These are phyloP conservation scores for Epirrhoe alternata DNA, from an alignment of 2,888 invertebrate species.

Conservation along the genomic window DNA sequence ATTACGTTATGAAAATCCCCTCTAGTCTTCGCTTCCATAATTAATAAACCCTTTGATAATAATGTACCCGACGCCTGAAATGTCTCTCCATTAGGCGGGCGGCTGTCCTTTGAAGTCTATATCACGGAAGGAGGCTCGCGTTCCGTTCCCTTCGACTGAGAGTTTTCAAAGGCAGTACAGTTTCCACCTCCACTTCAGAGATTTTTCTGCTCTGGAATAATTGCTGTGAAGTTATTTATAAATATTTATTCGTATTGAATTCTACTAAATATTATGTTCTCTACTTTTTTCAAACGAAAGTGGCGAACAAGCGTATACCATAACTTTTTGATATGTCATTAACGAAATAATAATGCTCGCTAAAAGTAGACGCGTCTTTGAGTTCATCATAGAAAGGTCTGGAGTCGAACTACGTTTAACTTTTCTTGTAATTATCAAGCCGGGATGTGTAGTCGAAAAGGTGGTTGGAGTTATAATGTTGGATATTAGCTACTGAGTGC, in stretches of 20 bases:
- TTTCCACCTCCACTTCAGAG: slow-evolving; percentile 1
- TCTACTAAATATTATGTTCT: too few species aligned
- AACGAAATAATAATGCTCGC: too few species aligned
- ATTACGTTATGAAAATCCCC: not conserved
- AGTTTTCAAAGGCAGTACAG: not conserved
- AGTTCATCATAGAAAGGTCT: too few species aligned
- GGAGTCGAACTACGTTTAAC: too few species aligned
- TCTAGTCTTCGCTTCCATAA: not conserved
- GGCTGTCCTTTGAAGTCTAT: slow-evolving; percentile 11
- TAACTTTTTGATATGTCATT: too few species aligned
- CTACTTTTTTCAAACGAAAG: too few species aligned
- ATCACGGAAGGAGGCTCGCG: not conserved
- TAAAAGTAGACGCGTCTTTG: too few species aligned
- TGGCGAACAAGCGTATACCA: too few species aligned
- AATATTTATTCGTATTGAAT: too few species aligned
- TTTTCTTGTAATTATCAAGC: too few species aligned
- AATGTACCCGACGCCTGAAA: slow-evolving; percentile 2
- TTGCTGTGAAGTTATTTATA: not conserved
- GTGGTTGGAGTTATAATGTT: too few species aligned
- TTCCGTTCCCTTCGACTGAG: not conserved
- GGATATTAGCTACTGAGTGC: not conserved
- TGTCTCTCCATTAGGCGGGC: slow-evolving; percentile 5
- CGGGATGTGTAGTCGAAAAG: too few species aligned
- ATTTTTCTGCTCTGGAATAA: not conserved
- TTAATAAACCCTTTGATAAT: slow-evolving; percentile 1